Conservation (phyloP, 2,888 invertebrate genomes). For the Mamestra brassicae region DNA sequence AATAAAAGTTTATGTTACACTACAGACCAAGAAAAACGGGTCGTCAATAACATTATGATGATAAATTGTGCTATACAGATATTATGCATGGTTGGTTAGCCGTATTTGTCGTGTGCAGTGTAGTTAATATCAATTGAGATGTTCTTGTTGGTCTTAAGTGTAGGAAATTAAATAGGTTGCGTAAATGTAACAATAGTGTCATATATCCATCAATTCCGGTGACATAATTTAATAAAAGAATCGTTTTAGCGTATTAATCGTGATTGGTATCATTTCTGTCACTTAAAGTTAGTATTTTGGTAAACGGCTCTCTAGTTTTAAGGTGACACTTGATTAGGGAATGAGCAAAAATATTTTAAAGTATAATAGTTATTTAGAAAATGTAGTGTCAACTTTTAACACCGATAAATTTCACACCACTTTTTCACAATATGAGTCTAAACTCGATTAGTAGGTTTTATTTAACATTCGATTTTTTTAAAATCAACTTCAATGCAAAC, state of each 20-base stretch:
- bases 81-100: conserved; percentile 53
- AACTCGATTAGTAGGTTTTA: neutral
- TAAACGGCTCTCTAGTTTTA: neutral
- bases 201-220: conserved; percentile 34
- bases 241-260: conserved; percentile 3
- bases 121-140: conserved; percentile 74
- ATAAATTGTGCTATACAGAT: conserved; percentile 63
- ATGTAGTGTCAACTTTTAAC: neutral
- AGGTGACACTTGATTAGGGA: too few species aligned
- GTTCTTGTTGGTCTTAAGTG: conserved; percentile 40
- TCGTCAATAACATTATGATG: conserved; percentile 34
- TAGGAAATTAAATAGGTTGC: conserved; percentile 25
- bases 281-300: neutral
- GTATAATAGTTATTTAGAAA: neutral
- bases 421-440: neutral
- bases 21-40: conserved; percentile 40
- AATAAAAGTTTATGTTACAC: conserved; percentile 1
- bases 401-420: neutral
- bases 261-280: conserved; percentile 12
- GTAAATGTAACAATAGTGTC: neutral
- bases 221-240: conserved; percentile 42
- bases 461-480: neutral
- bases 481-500: neutral
- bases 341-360: neutral
- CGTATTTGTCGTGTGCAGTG: conserved; percentile 53